Evolutionary conservation across 2,888 invertebrate species (phyloP).

Genomic region (Patella pellucida): DNA sequence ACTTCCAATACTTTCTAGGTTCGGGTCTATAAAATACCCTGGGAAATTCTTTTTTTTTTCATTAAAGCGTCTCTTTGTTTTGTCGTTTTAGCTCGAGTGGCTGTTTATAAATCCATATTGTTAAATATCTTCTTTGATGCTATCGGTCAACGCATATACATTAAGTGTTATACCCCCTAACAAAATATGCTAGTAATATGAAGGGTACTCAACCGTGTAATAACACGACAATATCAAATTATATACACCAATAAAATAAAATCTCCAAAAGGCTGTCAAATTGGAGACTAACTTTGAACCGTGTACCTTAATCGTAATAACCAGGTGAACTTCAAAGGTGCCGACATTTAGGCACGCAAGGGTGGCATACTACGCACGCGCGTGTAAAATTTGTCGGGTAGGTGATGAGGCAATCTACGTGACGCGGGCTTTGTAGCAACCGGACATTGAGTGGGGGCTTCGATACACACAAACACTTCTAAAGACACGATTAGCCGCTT

Average conservation of each 20-base stretch:
- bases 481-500: conserved; percentile 8
- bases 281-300: conserved; percentile 10
- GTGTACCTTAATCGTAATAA: neutral
- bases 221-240: neutral
- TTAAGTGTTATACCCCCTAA: too few species aligned
- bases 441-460: conserved; percentile 1
- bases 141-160: too few species aligned
- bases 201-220: neutral
- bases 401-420: conserved; percentile 10
- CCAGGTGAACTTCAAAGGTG: neutral
- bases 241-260: conserved; percentile 2
- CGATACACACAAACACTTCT: conserved; percentile 11
- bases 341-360: conserved; percentile 1
- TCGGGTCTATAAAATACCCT: too few species aligned
- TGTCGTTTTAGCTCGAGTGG: too few species aligned
- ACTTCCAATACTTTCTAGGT: too few species aligned
- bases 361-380: conserved; percentile 2
- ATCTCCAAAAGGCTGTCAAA: conserved; percentile 4
- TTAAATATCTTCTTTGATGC: too few species aligned
- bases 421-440: conserved; percentile 1
- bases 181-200: too few species aligned
- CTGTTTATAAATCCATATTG: too few species aligned
- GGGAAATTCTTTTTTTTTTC: too few species aligned
- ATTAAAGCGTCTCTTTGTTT: too few species aligned
- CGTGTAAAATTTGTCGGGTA: neutral